Evolutionary conservation across 2,113 vertebrate species (phyloP), one percentile per base, ranked within the genome.

Genomic region (Aplodontia rufa): DNA sequence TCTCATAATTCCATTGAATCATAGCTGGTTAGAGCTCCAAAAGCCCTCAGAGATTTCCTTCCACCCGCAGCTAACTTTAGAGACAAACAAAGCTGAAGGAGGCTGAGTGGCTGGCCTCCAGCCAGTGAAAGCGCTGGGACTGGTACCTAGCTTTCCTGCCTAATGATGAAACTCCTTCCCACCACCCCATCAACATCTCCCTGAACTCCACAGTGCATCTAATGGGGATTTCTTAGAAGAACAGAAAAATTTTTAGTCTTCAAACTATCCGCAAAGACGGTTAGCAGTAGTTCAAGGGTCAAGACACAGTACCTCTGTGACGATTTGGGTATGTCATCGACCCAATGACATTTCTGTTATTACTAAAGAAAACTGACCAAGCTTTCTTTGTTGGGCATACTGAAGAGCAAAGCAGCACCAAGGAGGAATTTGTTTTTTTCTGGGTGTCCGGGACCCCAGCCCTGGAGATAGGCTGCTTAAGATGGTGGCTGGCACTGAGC

Each of bases 21-120:
- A 19, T 17, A 78, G 17, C 53, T 49, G 28, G 17, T 80, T 26
- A 60, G 74, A 93, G 90, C 45, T 75, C 55, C 4, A 42, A 45
- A 64, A 91, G 5, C 7, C 14, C 42, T 84, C 49, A 74, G 76
- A 94, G 37, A 45, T 26, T 51, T 30, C 3, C 37, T 13, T 76
- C 11, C 19, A 96, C 26, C 30, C 20, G 68, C 71, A 45, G 37
- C 42, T 92, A 71, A 78, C 89, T 97, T 96, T 95, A 91, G 88
- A 96, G 84, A 81, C 89, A 95, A 40, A 40, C 30, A 79, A 16
- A 81, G 76, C n/a, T 91, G 35, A 95, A 75, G 94, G 80, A 79
- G 22, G 20, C 68, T 69, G 92, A 95, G 66, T 94, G 58, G 97
- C 30, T 66, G 97, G 45, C 49, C 35, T 58, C 35, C 80, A 97